Evolutionary conservation across 1,140 invertebrate genomes (phyloP).

Genomic region (Temnothorax curvispinosus): DNA sequence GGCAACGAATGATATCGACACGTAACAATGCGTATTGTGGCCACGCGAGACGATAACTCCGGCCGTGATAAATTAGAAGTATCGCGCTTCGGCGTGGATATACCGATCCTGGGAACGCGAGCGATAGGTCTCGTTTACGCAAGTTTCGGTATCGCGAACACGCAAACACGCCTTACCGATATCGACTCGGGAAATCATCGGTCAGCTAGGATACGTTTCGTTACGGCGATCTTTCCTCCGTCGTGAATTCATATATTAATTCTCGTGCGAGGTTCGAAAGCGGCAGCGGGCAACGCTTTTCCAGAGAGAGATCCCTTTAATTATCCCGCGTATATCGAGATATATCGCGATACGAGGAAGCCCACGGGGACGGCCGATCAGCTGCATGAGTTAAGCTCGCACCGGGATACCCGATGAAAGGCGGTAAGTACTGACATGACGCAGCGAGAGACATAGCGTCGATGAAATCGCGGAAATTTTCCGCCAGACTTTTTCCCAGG

Average conservation of each 20-base stretch:
- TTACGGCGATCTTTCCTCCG: neutral
- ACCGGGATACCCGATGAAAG: conserved; percentile 37
- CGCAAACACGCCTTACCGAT: neutral
- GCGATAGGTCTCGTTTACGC: conserved; percentile 40
- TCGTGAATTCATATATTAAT: conserved; percentile 38
- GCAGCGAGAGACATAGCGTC: neutral
- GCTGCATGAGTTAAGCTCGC: neutral
- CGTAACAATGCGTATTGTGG: conserved; percentile 61
- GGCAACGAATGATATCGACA: conserved; percentile 56
- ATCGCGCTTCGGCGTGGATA: conserved; percentile 21
- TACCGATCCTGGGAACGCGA: conserved; percentile 46
- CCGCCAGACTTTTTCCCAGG: conserved; percentile 49
- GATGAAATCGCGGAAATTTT: conserved; percentile 42
- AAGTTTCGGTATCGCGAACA: conserved; percentile 17
- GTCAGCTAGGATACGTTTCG: neutral
- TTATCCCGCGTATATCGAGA: conserved; percentile 22
- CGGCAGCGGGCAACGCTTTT: conserved; percentile 6
- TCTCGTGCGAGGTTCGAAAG: neutral
- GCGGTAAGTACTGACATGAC: neutral
- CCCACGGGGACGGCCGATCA: conserved; percentile 14
- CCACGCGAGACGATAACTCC: conserved; percentile 34
- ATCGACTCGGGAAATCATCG: conserved; percentile 39
- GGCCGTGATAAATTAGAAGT: conserved; percentile 52
- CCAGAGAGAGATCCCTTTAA: conserved; percentile 17
- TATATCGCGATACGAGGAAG: neutral